These are phyloP conservation scores for Pediacus dermestoides DNA, from an alignment of 2,888 invertebrate genomes.

Conservation along the genomic window DNA sequence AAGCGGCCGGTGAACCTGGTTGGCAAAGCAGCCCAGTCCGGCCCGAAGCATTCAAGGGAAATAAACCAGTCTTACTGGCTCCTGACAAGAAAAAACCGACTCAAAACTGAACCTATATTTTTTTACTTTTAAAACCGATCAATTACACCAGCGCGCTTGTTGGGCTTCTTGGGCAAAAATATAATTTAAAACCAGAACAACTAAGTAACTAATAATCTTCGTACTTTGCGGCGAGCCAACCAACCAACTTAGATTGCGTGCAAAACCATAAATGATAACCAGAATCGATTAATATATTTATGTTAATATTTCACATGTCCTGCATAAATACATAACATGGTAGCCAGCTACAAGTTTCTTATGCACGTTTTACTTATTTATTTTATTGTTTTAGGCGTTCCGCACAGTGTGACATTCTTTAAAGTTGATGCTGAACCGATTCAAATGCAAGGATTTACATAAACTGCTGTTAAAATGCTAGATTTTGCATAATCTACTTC, in stretches of 20 bases:
- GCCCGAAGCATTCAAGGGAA: conserved; percentile 31
- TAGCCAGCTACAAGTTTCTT: conserved; percentile 45
- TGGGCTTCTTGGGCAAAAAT: background rate
- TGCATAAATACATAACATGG: conserved; percentile 38
- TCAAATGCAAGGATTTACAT: conserved; percentile 3
- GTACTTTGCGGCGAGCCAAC: background rate
- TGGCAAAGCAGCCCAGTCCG: conserved; percentile 25
- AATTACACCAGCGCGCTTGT: conserved; percentile 4
- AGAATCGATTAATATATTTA: conserved; percentile 40
- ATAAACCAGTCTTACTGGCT: conserved; percentile 48
- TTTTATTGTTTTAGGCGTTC: conserved; percentile 35
- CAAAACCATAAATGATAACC: conserved; percentile 40
- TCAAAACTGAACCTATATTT: conserved; percentile 37
- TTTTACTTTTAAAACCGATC: conserved; percentile 2
- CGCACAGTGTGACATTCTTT: conserved; percentile 35
- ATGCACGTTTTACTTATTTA: conserved; percentile 39
- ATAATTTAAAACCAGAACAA: background rate
- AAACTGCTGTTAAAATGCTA: no score
- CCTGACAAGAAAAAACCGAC: conserved; percentile 31
- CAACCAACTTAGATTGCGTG: conserved; percentile 40
- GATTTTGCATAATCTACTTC: no score
- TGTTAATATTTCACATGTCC: conserved; percentile 42
- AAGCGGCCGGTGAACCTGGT: conserved; percentile 44
- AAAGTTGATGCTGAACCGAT: conserved; percentile 6
- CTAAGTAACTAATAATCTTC: background rate